Base-by-base conservation (phyloP, 1,140 invertebrate genomes). In the Lepidostoma basale region DNA sequence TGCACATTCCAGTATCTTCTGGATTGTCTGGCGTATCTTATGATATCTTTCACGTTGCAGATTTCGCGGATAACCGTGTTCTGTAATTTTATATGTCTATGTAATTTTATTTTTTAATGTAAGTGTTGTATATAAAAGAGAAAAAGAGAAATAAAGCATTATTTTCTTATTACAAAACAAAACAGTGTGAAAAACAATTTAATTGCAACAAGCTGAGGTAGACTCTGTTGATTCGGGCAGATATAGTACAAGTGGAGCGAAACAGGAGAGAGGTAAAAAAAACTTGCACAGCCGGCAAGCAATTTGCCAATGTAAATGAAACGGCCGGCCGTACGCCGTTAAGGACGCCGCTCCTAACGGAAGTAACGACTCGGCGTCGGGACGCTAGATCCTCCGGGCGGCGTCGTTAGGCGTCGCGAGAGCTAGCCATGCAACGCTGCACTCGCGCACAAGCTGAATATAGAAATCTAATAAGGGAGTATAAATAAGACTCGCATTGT, bases 261-360 rank as follows among this genome's bases (percentile, higher is more conserved):
- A 60, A 60, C 25, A 22, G 25, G 30, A 60, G 6, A n/a, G 23
- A 23, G 45, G 18, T 52, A 16, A 18, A 40, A 62, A 44, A 44
- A 14, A 25, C 26, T 36, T 39, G 28, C 39, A 25, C 10, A 25
- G 33, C 14, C 22, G 39, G 39, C 45, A 14, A 64, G 62, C 67
- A 72, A 72, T 68, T 72, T 72, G 70, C 70, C 67, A 44, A 72
- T 72, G 70, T 68, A 72, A 72, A 72, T 72, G 70, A 68, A 72
- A 72, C 67, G 70, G 30, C 30, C 47, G 52, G 67, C 67, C 54
- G 65, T 64, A 42, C 44, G 56, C 40, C 58, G 65, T 47, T 18
- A 22, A 28, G 9, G 60, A 16, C 62, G 62, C 23, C 30, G 26
- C 1, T 33, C 40, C 49, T 1, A 22, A 26, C 33, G 56, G 47